Percentiles rank a stretch among this genome's conserved stretches.
These are phyloP conservation scores for Meta bourneti DNA, from an alignment of 2,888 invertebrate genomes.

Conservation along the genomic window DNA sequence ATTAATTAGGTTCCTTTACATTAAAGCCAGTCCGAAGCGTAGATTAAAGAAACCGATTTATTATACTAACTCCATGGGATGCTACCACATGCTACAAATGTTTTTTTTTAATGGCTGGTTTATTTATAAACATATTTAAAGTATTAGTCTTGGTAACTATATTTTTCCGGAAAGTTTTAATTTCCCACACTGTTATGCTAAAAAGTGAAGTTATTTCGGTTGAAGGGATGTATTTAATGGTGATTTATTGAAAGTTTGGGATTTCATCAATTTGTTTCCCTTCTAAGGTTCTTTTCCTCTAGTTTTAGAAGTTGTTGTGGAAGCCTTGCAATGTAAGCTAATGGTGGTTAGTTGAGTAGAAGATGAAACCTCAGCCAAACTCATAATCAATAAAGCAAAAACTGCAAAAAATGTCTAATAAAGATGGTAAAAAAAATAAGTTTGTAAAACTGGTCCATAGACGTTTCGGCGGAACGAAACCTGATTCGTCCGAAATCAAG, in stretches of 20 bases:
- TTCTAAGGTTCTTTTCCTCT: no score
- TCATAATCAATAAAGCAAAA: no score
- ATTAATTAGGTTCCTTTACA: constrained; percentile 4
- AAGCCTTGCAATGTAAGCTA: no score
- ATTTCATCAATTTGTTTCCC: not conserved
- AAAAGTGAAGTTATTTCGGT: not conserved
- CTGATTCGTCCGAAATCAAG: no score
- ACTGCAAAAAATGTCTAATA: no score
- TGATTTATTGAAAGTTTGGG: not conserved
- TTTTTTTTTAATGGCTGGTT: not conserved
- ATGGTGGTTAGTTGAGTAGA: no score
- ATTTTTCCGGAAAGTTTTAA: not conserved
- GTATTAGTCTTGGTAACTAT: not conserved
- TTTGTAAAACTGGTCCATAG: no score
- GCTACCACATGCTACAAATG: not conserved
- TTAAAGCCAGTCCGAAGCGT: not conserved
- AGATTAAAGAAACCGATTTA: constrained; percentile 1
- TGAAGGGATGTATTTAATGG: not conserved
- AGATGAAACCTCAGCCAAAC: no score
- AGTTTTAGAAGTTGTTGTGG: no score
- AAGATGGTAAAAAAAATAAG: no score
- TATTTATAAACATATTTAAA: not conserved
- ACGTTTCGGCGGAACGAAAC: no score
- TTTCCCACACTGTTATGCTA: not conserved
- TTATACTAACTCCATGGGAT: not conserved